These are phyloP conservation scores for Alexandromys fortis DNA, from an alignment of 2,113 vertebrate genomes.

Conservation along the genomic window DNA sequence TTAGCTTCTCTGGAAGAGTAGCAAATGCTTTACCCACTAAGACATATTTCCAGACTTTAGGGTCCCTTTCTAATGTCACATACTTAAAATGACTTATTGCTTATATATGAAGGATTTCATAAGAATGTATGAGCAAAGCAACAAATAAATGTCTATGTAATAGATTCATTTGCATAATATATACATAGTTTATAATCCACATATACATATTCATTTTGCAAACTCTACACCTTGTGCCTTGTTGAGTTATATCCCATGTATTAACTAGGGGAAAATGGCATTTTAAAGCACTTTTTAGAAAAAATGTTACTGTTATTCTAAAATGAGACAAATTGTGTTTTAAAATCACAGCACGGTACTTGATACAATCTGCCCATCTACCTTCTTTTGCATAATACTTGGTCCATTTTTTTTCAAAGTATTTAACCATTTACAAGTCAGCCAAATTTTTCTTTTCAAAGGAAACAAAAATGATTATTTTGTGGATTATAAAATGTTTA, in stretches of 20 bases:
- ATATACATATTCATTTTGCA: not conserved
- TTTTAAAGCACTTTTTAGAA: not conserved
- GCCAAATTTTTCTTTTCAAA: not conserved
- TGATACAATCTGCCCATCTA: not conserved
- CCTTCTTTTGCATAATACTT: not conserved
- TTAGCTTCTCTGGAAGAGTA: not conserved
- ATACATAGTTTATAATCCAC: not conserved
- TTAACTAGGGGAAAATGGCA: not conserved
- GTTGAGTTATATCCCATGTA: not conserved
- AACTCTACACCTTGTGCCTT: not conserved
- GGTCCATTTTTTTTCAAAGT: not conserved
- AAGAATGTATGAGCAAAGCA: not conserved
- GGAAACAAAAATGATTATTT: not conserved
- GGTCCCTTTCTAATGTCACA: not conserved
- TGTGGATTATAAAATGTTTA: not conserved
- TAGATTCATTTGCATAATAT: not conserved
- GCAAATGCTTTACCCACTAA: not conserved
- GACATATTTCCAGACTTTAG: not conserved
- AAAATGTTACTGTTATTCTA: not conserved
- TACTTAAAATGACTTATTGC: not conserved
- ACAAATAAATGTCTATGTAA: not conserved
- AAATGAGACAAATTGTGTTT: not conserved
- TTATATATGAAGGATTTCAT: not conserved
- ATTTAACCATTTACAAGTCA: too few species aligned
- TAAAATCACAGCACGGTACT: not conserved